Percentiles rank a stretch among this genome's conserved stretches.
Evolutionary conservation across 2,797 vertebrate species (phyloP).

Genomic region (Malurus leucopterus): DNA sequence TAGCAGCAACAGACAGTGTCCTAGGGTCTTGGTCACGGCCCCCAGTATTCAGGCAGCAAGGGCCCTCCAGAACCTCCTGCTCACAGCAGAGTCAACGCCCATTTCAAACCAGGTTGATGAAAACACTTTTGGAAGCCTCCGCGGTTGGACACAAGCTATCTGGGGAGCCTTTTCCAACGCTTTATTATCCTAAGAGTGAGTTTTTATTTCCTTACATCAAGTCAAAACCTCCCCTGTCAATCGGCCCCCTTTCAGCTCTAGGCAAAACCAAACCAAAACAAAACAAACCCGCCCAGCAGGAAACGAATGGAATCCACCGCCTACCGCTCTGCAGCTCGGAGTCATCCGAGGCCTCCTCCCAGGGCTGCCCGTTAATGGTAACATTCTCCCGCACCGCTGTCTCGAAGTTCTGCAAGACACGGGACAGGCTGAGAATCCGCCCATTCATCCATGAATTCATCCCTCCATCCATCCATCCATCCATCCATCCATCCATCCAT

Average conservation of each 20-base stretch:
- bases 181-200: neutral
- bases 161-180: neutral
- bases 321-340: conserved; percentile 45
- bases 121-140: neutral
- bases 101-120: neutral
- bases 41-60: neutral
- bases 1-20: neutral
- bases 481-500: too few relatives aligned
- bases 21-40: neutral
- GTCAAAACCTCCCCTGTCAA: neutral
- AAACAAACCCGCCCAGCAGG: neutral
- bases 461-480: neutral
- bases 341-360: conserved; percentile 78
- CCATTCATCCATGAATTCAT: neutral
- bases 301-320: neutral
- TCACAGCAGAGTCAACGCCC: neutral
- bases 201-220: neutral
- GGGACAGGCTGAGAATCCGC: neutral
- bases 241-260: neutral
- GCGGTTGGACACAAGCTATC: neutral
- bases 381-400: conserved; percentile 82
- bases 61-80: neutral
- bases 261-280: neutral
- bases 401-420: conserved; percentile 83
- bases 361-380: conserved; percentile 78